Conservation (phyloP, 2,888 invertebrate genomes). For the Lithodes maja region DNA sequence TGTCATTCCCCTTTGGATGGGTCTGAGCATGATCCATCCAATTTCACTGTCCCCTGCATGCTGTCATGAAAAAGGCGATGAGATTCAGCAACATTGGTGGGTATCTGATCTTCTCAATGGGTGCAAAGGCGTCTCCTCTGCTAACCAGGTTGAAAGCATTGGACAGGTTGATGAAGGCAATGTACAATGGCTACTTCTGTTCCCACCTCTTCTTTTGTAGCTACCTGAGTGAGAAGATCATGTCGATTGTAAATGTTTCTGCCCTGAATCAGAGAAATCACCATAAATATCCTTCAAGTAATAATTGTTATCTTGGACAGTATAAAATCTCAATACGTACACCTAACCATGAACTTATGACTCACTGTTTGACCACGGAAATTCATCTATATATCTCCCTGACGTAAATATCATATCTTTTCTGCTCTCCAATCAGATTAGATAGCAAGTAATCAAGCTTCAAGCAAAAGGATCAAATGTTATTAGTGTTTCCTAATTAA, state of each 20-base stretch:
- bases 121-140: background rate
- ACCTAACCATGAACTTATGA: too few relatives aligned
- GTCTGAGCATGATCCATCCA: background rate
- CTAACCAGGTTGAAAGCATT: slow-evolving; percentile 40
- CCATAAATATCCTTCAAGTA: too few relatives aligned
- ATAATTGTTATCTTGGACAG: too few relatives aligned
- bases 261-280: too few relatives aligned
- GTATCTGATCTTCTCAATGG: slow-evolving; percentile 20
- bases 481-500: too few relatives aligned
- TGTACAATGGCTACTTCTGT: background rate
- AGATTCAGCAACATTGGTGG: slow-evolving; percentile 3
- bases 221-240: slow-evolving; percentile 27
- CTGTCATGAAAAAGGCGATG: background rate
- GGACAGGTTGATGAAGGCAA: slow-evolving; percentile 44
- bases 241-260: background rate
- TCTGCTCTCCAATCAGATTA: too few relatives aligned
- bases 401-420: too few relatives aligned
- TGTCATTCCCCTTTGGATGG: slow-evolving; percentile 17
- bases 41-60: slow-evolving; percentile 18
- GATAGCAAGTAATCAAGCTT: too few relatives aligned
- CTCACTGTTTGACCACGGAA: too few relatives aligned
- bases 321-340: too few relatives aligned
- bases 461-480: too few relatives aligned
- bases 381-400: too few relatives aligned
- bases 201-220: slow-evolving; percentile 31